These are phyloP conservation scores for Bombus vancouverensis DNA, from an alignment of 1,140 invertebrate genomes.

Conservation along the genomic window DNA sequence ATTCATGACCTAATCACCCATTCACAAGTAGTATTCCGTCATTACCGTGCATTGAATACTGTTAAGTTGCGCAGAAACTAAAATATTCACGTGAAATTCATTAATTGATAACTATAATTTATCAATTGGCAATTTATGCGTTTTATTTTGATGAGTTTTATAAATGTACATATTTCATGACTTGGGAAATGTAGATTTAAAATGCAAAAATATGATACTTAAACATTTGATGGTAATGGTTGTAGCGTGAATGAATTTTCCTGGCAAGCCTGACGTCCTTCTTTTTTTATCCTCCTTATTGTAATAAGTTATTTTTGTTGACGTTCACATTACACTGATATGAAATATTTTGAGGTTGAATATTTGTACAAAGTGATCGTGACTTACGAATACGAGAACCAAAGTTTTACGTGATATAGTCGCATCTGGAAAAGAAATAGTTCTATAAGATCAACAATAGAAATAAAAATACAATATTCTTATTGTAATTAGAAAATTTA, in stretches of 20 bases:
- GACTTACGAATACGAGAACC: neutral
- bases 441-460: neutral
- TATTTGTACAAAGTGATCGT: neutral
- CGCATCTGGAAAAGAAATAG: neutral
- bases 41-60: slow-evolving; percentile 25
- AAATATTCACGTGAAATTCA: neutral
- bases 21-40: slow-evolving; percentile 34
- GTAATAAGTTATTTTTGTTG: neutral
- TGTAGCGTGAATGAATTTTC: neutral
- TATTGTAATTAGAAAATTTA: neutral
- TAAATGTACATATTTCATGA: neutral
- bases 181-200: neutral
- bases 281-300: neutral
- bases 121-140: neutral
- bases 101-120: slow-evolving; percentile 7
- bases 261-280: neutral
- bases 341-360: neutral
- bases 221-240: neutral
- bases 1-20: slow-evolving; percentile 38
- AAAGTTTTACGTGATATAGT: neutral
- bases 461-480: neutral
- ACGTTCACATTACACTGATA: neutral
- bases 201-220: neutral
- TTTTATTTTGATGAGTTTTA: neutral
- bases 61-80: neutral